Evolutionary conservation across 2,888 invertebrate genomes (phyloP), one percentile per base, ranked within the genome.

Genomic region (Myopa tessellatipennis): DNA sequence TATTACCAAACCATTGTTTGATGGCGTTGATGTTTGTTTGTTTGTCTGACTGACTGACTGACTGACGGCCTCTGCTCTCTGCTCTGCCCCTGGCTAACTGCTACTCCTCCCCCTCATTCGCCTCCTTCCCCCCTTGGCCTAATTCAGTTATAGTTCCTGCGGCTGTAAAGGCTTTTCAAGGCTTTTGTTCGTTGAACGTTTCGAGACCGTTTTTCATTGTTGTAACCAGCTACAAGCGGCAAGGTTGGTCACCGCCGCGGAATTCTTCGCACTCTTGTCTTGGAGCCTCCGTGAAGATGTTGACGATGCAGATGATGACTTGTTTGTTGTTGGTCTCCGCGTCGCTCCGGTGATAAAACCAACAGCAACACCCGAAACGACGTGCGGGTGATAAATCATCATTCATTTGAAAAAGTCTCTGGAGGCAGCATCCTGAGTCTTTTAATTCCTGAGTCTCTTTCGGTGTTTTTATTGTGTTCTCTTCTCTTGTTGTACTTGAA

Each of bases 1-100:
- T 75, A 69, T 60, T 40, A 74, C 74, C 67, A 61, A 38, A 16
- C 65, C 40, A 55, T 74, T 67, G 75, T 75, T 75, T 75, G 60
- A 18, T 60, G 45, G 40, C 58, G 75, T 69, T 60, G 69, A 60
- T 75, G 34, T 75, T 75, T 68, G 75, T 60, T 60, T 69, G 75
- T 60, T 60, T 68, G 67, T 14, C 34, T 45, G 60, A 26, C 18
- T 18, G 40, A 18, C 72, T 18, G 60, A 34, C 36, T 69, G n/a
- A n/a, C 18, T 40, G 26, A 26, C 26, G 26, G 26, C 26, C 26
- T 26, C 26, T 26, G 1, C 26, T 26, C 26, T 26, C 26, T 26
- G 1, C 26, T 26, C 26, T 26, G 26, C 26, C 26, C 26, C 26
- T 26, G 26, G 26, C 26, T 26, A 26, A 26, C 26, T 26, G 26